Base-by-base conservation (phyloP, 2,888 invertebrate genomes). In the Ethmia dodecea region DNA sequence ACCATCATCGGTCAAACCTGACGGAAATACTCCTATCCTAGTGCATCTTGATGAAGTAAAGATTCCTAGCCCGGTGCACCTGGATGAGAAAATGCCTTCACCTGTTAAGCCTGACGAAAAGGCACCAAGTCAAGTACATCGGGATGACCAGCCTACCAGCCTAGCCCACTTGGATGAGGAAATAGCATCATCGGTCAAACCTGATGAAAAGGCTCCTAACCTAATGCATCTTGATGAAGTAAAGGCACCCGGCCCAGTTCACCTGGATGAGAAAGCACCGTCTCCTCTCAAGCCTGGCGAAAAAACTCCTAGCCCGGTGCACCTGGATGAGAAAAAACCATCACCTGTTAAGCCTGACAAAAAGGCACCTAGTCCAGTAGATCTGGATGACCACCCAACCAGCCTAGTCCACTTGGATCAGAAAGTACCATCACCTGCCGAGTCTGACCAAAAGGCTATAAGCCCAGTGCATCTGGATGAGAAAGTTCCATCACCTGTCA, bases 21-120 rank as follows among this genome's bases (percentile, higher is more conserved):
- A 31, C 11, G 43, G 42, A 8, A 42, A 37, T 22, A 22, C 2
- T 16, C 32, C 43, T 1, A 43, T 35, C 11, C 38, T 47, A 1
- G 26, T 38, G 0, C 13, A 38, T 10, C 25, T 31, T 3, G 38
- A 37, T 14, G 32, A 33, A 1, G 16, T 26, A 9, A 33, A 33
- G 8, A 6, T 4, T 6, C 12, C 26, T 4, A 8, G 14, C 9
- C 15, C 25, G 3, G 11, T 12, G 6, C 6, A 26, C 10, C 1
- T 9, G 14, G 30, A 10, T 27, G 31, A 38, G 8, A 31, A 31
- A 25, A 9, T 27, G 20, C 1, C 31, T 15, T 14, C 2, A 8
- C 13, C 13, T 0, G 16, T 8, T 5, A 18, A 3, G 12, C n/a
- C 9, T 10, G 28, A 14, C 16, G 31, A 38, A 1, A 29, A 25